Evolutionary conservation across 2,797 vertebrate species (phyloP).

Genomic region (Tragelaphus eurycerus): DNA sequence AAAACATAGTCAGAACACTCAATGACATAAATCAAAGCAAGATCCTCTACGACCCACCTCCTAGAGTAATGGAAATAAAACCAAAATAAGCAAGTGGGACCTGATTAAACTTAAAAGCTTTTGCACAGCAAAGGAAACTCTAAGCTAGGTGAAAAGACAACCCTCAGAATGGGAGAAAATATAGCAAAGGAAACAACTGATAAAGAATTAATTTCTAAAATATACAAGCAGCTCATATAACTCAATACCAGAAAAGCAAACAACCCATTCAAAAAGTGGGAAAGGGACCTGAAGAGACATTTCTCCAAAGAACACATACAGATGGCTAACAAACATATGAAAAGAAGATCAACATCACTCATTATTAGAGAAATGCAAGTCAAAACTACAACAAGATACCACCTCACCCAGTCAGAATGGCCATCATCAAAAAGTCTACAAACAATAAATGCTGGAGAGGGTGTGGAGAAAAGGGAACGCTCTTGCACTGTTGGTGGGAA

Average conservation of each 20-base stretch:
- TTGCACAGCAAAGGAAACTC: neutral
- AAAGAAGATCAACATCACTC: neutral
- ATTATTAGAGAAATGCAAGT: neutral
- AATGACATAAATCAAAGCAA: neutral
- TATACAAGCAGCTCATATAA: neutral
- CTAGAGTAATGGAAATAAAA: neutral
- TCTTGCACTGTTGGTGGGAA: neutral
- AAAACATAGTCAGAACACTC: neutral
- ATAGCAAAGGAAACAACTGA: neutral
- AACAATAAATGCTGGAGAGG: neutral
- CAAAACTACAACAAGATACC: neutral
- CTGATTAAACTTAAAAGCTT: neutral
- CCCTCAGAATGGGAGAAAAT: neutral
- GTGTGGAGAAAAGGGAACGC: neutral
- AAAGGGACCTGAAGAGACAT: neutral
- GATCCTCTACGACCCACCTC: neutral
- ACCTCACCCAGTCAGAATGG: neutral
- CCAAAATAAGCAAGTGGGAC: neutral
- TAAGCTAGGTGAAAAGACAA: neutral
- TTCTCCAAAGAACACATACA: neutral
- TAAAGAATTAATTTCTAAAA: neutral
- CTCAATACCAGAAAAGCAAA: neutral
- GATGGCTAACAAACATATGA: neutral
- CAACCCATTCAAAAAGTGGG: neutral
- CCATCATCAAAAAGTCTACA: neutral